A percentile compares a stretch with the other conserved stretches of the same genome.
Conservation (phyloP, 35 echinoderm and acorn worm genomes). For the Stichopus chloronotus region DNA sequence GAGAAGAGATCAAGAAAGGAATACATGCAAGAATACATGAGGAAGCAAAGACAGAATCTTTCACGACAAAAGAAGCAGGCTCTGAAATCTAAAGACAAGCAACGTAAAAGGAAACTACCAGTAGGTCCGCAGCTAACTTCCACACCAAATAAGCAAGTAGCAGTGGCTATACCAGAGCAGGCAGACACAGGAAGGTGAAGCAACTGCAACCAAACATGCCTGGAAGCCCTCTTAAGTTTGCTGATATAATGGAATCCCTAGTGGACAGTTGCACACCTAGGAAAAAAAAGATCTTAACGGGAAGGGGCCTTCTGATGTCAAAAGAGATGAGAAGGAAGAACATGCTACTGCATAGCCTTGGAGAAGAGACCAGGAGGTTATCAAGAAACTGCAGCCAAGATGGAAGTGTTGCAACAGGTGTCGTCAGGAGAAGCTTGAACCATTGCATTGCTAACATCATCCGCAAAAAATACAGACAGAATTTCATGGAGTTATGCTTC, state of each 20-base stretch:
- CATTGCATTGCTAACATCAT: no score
- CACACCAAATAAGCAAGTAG: neutral
- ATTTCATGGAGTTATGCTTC: neutral
- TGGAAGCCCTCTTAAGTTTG: constrained; percentile 24
- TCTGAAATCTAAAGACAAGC: constrained; percentile 20
- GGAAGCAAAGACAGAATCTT: neutral
- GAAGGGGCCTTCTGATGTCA: neutral
- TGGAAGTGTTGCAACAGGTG: no score
- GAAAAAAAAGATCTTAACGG: neutral
- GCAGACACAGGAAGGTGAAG: neutral
- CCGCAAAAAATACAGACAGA: no score
- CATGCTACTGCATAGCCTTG: no score
- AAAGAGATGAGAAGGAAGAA: no score
- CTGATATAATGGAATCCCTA: constrained; percentile 6
- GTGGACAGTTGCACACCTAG: neutral
- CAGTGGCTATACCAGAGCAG: neutral
- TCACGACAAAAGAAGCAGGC: constrained; percentile 10
- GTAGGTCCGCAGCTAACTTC: neutral
- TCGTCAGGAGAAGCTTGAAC: no score
- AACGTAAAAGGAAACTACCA: neutral
- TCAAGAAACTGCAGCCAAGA: no score
- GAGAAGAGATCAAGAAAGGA: constrained; percentile 14
- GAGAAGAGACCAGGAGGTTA: no score
- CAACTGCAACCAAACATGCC: constrained; percentile 22
- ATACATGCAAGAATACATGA: constrained; percentile 42